Percentiles rank a stretch among this genome's conserved stretches.
phyloP scores from a whole-genome alignment of 2,113 vertebrate genomes.

The Corydoras sp. region DNA sequence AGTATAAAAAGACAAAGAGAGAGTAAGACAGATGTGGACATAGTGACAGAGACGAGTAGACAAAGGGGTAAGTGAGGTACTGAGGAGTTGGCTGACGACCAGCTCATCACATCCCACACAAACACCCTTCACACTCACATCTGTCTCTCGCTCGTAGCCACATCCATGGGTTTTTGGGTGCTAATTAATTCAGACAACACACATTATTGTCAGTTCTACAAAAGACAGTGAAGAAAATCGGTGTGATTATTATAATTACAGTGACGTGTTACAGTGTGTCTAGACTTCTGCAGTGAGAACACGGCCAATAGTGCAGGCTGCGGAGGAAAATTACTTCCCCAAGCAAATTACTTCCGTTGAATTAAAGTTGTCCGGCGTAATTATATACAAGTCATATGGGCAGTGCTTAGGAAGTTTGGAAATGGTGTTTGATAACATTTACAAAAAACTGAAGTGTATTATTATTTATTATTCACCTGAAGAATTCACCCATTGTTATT shows the following conservation, averaged over 20 bases:
- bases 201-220: conserved; percentile 12
- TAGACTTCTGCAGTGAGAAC: conserved; percentile 8
- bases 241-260: conserved; percentile 36
- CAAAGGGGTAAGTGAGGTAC: conserved; percentile 5
- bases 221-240: conserved; percentile 9
- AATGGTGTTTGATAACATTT: no score
- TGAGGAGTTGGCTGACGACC: conserved; percentile 26
- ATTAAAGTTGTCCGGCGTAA: no score
- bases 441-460: no score
- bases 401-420: no score
- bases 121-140: not conserved
- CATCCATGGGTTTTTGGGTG: conserved; percentile 10
- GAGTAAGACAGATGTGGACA: not conserved
- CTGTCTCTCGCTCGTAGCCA: conserved; percentile 19
- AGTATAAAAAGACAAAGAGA: not conserved
- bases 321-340: no score
- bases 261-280: conserved; percentile 21
- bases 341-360: no score
- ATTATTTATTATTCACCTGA: no score
- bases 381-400: no score
- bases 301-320: not conserved
- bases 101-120: conserved; percentile 11
- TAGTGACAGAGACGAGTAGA: not conserved
- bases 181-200: conserved; percentile 33
- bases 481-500: no score